A percentile compares a stretch with the other conserved stretches of the same genome.
phyloP scores from a whole-genome alignment of 1,140 invertebrate genomes.

The Leptopilina boulardi region DNA sequence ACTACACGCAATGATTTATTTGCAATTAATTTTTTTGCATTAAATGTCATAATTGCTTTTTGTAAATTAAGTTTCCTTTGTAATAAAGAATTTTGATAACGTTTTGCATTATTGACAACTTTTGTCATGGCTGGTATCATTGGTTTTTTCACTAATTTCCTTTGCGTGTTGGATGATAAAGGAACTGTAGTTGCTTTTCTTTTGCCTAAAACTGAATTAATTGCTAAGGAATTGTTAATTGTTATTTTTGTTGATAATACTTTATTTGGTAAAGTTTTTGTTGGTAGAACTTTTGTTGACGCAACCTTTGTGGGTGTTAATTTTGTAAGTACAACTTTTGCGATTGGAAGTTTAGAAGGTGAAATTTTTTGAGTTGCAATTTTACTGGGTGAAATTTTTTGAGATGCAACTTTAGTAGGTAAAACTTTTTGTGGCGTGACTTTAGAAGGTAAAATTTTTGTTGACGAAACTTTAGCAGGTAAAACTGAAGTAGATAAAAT shows the following conservation, averaged over 20 bases:
- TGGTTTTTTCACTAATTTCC: conserved; percentile 58
- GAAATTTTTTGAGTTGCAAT: neutral
- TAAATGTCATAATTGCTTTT: conserved; percentile 53
- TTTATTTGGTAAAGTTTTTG: neutral
- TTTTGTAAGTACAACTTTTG: neutral
- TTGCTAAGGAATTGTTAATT: conserved; percentile 12
- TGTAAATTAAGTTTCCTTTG: conserved; percentile 62
- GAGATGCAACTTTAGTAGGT: neutral
- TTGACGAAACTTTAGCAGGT: neutral
- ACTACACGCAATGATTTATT: conserved; percentile 35
- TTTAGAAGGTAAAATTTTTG: neutral
- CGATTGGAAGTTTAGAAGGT: neutral
- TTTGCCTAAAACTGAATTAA: conserved; percentile 34
- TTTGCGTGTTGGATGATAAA: conserved; percentile 29
- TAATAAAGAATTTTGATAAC: conserved; percentile 60
- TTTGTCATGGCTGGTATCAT: conserved; percentile 61
- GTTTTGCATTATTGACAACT: conserved; percentile 67
- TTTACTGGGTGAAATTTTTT: neutral
- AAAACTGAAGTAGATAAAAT: neutral
- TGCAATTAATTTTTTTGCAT: conserved; percentile 38
- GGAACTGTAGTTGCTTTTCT: neutral
- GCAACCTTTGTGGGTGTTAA: neutral
- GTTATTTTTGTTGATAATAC: neutral
- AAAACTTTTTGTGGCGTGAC: neutral
- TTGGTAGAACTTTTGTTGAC: neutral